Percentiles rank a stretch among this genome's conserved stretches.
These are phyloP conservation scores for Eremobia ochroleuca DNA, from an alignment of 2,888 invertebrate species.

Conservation along the genomic window DNA sequence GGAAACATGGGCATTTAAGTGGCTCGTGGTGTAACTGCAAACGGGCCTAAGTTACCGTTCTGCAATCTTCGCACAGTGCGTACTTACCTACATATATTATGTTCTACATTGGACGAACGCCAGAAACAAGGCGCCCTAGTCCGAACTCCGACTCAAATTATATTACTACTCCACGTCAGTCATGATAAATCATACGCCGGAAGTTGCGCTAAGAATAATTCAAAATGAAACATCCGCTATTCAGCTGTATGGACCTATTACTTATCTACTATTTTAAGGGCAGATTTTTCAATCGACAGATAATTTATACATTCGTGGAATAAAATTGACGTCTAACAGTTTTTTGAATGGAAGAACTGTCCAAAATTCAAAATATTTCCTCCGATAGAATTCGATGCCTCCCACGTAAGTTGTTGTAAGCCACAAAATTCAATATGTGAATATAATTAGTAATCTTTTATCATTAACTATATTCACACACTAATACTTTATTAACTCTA, in stretches of 20 bases:
- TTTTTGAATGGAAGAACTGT: no score
- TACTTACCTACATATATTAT: neutral
- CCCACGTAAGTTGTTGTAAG: no score
- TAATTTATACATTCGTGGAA: no score
- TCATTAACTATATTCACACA: no score
- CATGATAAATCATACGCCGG: conserved; percentile 21
- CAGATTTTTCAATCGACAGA: no score
- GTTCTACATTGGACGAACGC: neutral
- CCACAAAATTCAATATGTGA: no score
- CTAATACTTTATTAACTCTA: no score
- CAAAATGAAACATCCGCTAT: conserved; percentile 5
- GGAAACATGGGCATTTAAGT: neutral
- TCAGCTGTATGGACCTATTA: neutral
- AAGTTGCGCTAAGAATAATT: conserved; percentile 9
- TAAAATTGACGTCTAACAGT: no score
- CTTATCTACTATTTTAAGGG: neutral
- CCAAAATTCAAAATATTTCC: no score
- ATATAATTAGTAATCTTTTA: no score
- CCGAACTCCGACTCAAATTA: conserved; percentile 8
- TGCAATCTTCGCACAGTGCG: neutral
- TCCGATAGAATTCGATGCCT: no score
- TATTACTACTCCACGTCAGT: conserved; percentile 14
- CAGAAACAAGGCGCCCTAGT: conserved; percentile 1
- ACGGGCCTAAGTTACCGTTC: neutral
- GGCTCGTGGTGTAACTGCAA: neutral